Evolutionary conservation across 2,888 invertebrate genomes (phyloP), one percentile per base, ranked within the genome.

Genomic region (Carterocephalus palaemon): DNA sequence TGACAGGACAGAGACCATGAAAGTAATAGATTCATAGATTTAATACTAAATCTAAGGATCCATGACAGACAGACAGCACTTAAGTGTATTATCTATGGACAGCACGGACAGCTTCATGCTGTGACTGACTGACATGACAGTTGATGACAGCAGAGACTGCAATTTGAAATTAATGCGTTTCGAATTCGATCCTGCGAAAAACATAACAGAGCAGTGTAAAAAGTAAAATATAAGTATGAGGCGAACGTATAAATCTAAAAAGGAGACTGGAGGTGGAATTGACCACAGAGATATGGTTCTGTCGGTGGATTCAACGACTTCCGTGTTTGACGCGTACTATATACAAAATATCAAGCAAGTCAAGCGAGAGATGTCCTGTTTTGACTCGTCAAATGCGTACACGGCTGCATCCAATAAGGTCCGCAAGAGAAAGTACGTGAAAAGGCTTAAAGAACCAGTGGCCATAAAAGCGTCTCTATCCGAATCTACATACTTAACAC

Each of bases 311-410:
- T 73, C 73, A 26, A 81, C 75, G 57, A 70, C 68, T 56, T 75
- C 80, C 1, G 66, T 65, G 34, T 85, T 85, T 46, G 75, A 85
- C 52, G 84, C 82, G 7, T 85, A 74, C 74, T 86, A 75, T 43
- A 85, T 84, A 23, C 67, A 81, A 64, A 86, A 84, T 60, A 74
- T 86, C 37, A 86, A 85, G 54, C 80, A 82, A 70, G 75, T 77
- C 29, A 84, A 84, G 52, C 70, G 76, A 26, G 84, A 84, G 56
- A 51, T 77, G 38, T 81, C 83, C 39, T 70, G 66, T 54, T 52
- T 77, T 22, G 67, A 66, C 4, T 48, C 70, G 1, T 67, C 75
- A 1, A 71, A 68, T 46, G 62, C 65, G 24, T 62, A 59, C 12
- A 63, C 59, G 20, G 54, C 59, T 4, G 59, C 65, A 51, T 67